A percentile compares a stretch with the other conserved stretches of the same genome.
Evolutionary conservation across 1,140 invertebrate species (phyloP).

Genomic region (Drosophila erecta): DNA sequence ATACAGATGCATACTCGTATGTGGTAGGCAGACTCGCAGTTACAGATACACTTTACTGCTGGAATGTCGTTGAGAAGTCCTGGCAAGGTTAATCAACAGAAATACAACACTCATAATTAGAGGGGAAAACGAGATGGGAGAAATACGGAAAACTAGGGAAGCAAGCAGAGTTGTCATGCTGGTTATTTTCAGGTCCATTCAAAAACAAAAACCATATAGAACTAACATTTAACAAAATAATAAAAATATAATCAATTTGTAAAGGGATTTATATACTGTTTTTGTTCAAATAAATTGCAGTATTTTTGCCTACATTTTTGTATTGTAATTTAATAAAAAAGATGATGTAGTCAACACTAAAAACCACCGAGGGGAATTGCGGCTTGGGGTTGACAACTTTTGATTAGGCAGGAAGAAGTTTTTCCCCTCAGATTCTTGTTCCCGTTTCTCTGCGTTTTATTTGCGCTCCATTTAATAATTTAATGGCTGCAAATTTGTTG

Average conservation of each 20-base stretch:
- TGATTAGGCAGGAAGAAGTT: conserved; percentile 62
- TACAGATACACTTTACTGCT: conserved; percentile 9
- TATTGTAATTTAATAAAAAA: neutral
- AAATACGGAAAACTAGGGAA: conserved; percentile 21
- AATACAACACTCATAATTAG: conserved; percentile 65
- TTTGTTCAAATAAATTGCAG: no score
- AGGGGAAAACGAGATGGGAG: conserved; percentile 29
- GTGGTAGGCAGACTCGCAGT: conserved; percentile 2
- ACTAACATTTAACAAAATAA: no score
- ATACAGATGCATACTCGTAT: conserved; percentile 37
- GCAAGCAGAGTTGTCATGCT: conserved; percentile 16
- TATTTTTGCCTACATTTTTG: neutral
- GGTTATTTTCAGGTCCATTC: neutral
- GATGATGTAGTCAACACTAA: neutral
- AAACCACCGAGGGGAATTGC: conserved; percentile 11
- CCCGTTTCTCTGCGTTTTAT: conserved; percentile 23
- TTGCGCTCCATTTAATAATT: conserved; percentile 76
- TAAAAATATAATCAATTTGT: neutral
- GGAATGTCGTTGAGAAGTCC: conserved; percentile 39
- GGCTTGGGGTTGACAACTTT: conserved; percentile 39
- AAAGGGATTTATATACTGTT: neutral
- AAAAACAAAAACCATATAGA: no score
- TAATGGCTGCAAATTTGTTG: conserved; percentile 56
- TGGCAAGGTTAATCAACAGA: conserved; percentile 55
- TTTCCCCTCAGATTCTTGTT: conserved; percentile 21